Evolutionary conservation across 2,797 vertebrate genomes (phyloP).

Genomic region (Meriones psammophilus): DNA sequence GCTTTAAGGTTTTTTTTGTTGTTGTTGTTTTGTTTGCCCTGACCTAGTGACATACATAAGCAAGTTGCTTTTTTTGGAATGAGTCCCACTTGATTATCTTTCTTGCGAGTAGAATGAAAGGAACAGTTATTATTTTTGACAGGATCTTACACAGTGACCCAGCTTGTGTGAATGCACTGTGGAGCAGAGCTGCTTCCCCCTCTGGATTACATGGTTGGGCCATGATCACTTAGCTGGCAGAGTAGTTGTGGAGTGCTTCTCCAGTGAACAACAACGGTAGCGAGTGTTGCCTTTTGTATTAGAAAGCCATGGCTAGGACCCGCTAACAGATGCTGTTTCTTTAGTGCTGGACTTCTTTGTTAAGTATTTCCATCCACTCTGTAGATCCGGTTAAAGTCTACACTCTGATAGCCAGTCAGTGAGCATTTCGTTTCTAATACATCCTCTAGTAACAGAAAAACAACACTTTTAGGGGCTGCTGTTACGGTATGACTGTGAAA

Average conservation of each 20-base stretch:
- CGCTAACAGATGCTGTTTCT: not conserved
- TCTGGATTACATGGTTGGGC: not conserved
- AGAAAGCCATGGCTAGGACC: not conserved
- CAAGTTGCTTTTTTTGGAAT: conserved; percentile 21
- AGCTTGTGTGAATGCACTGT: not conserved
- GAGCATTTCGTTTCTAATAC: conserved; percentile 49
- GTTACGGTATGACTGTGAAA: conserved; percentile 82
- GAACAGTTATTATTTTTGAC: not conserved
- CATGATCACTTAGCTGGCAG: not conserved
- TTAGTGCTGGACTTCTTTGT: not conserved
- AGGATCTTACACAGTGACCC: not conserved
- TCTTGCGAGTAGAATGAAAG: conserved; percentile 61
- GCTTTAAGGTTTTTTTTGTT: conserved; percentile 29
- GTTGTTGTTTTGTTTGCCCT: not conserved
- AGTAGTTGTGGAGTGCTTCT: not conserved
- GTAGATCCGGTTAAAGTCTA: conserved; percentile 25
- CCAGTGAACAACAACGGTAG: not conserved
- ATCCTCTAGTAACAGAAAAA: conserved; percentile 77
- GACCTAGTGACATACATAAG: conserved; percentile 32
- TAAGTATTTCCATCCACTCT: conserved; percentile 5
- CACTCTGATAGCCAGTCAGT: conserved; percentile 29
- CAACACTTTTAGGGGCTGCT: conserved; percentile 77
- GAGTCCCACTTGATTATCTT: conserved; percentile 39
- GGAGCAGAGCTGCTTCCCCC: not conserved
- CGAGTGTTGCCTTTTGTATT: too few species aligned